Percentiles rank a stretch among this genome's conserved stretches.
phyloP scores from a whole-genome alignment of 1,140 invertebrate genomes.

The Tribolium castaneum region DNA sequence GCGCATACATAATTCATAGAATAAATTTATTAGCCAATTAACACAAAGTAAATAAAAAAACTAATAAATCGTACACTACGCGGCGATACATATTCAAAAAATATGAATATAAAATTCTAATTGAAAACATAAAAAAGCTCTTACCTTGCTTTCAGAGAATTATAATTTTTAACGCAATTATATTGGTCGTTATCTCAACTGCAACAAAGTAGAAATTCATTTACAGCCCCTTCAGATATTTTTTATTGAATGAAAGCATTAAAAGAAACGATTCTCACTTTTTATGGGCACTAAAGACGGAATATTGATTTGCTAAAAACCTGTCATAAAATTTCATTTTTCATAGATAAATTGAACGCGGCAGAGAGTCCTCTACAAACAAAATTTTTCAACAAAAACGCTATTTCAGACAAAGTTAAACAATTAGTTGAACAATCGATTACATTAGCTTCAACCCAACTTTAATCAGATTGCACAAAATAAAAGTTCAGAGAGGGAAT shows the following conservation, averaged over 20 bases:
- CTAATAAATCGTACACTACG: background rate
- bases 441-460: background rate
- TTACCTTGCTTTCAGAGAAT: background rate
- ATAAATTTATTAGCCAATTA: background rate
- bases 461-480: background rate
- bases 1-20: background rate
- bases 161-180: background rate
- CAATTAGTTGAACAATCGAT: background rate
- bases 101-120: background rate
- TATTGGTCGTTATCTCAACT: background rate
- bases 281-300: constrained; percentile 5
- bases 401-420: background rate
- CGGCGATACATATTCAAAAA: background rate
- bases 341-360: background rate
- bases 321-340: background rate
- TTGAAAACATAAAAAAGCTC: background rate
- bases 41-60: background rate
- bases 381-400: background rate
- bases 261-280: constrained; percentile 8
- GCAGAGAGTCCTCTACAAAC: background rate
- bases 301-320: constrained; percentile 15
- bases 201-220: background rate
- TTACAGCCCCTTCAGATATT: constrained; percentile 4
- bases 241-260: background rate
- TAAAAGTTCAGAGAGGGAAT: background rate